phyloP scores from a whole-genome alignment of 2,888 invertebrate species.

The Meliscaeva auricollis region DNA sequence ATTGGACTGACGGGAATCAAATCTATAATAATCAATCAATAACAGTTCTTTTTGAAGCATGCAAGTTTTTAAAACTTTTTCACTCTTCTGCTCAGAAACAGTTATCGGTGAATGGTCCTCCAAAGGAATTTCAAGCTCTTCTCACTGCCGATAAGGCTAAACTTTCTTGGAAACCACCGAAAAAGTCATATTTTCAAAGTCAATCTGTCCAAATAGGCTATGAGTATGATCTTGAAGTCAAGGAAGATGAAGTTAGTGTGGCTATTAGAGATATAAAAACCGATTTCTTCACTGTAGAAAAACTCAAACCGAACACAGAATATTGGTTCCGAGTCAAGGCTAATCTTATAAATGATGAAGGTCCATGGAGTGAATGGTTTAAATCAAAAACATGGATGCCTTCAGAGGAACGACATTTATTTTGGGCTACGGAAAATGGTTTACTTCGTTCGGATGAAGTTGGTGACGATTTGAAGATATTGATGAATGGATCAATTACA shows the following conservation, averaged over 20 bases:
- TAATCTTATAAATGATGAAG: constrained; percentile 90
- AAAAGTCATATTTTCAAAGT: constrained; percentile 87
- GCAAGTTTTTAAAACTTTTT: constrained; percentile 38
- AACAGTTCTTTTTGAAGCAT: constrained; percentile 43
- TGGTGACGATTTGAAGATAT: constrained; percentile 89
- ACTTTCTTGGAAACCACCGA: constrained; percentile 93
- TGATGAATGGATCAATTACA: constrained; percentile 79
- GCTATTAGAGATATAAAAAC: constrained; percentile 85
- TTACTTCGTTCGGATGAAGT: constrained; percentile 92
- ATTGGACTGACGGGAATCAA: constrained; percentile 61
- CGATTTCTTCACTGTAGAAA: constrained; percentile 87
- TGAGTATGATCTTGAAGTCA: constrained; percentile 82
- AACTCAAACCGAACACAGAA: constrained; percentile 89
- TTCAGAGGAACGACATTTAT: constrained; percentile 81
- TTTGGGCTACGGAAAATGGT: constrained; percentile 92
- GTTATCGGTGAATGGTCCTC: constrained; percentile 91
- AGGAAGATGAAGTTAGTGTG: constrained; percentile 81
- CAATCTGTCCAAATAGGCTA: constrained; percentile 86
- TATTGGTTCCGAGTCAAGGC: constrained; percentile 91
- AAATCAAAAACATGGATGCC: constrained; percentile 88
- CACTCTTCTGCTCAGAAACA: constrained; percentile 86
- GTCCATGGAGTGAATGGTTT: constrained; percentile 92
- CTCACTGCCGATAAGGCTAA: constrained; percentile 91
- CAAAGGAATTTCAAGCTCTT: constrained; percentile 91
- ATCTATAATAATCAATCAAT: constrained; percentile 56